These are phyloP conservation scores for Dorcus hopei DNA, from an alignment of 2,888 invertebrate genomes.

Conservation along the genomic window DNA sequence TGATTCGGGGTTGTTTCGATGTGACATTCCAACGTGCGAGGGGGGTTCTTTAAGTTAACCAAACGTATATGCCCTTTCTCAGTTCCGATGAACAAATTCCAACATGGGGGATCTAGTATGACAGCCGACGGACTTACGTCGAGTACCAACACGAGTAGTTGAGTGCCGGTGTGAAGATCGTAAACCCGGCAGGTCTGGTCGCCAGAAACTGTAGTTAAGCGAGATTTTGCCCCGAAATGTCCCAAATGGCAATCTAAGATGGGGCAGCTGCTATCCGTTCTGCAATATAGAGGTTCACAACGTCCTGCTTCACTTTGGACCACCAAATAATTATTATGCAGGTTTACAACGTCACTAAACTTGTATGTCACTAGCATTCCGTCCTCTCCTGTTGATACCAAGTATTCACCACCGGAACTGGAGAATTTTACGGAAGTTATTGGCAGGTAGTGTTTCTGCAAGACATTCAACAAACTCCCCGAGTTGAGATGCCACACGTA, in stretches of 20 bases:
- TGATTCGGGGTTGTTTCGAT: slow-evolving; percentile 43
- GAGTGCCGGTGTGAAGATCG: slow-evolving; percentile 65
- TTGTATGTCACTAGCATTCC: slow-evolving; percentile 82
- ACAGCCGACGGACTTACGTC: slow-evolving; percentile 67
- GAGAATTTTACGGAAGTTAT: slow-evolving; percentile 73
- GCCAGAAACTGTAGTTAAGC: slow-evolving; percentile 72
- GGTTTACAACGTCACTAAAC: slow-evolving; percentile 56
- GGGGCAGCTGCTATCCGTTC: slow-evolving; percentile 76
- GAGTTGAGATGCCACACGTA: slow-evolving; percentile 82
- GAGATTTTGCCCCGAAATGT: slow-evolving; percentile 61
- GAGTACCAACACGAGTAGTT: slow-evolving; percentile 73
- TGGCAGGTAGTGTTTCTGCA: slow-evolving; percentile 78
- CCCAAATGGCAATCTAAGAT: slow-evolving; percentile 78
- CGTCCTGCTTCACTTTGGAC: slow-evolving; percentile 54
- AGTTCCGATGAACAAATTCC: slow-evolving; percentile 71
- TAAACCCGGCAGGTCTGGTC: slow-evolving; percentile 84
- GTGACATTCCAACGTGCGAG: slow-evolving; percentile 61
- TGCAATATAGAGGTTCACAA: slow-evolving; percentile 63
- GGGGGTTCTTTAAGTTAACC: slow-evolving; percentile 64
- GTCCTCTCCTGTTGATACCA: slow-evolving; percentile 80
- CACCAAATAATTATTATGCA: slow-evolving; percentile 38
- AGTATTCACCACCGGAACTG: slow-evolving; percentile 66
- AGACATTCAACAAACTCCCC: slow-evolving; percentile 70
- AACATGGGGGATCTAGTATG: slow-evolving; percentile 66
- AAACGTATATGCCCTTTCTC: slow-evolving; percentile 67